Percentiles rank a stretch among this genome's conserved stretches.
Evolutionary conservation across 2,888 invertebrate species (phyloP).

Genomic region (Ophraella communa): DNA sequence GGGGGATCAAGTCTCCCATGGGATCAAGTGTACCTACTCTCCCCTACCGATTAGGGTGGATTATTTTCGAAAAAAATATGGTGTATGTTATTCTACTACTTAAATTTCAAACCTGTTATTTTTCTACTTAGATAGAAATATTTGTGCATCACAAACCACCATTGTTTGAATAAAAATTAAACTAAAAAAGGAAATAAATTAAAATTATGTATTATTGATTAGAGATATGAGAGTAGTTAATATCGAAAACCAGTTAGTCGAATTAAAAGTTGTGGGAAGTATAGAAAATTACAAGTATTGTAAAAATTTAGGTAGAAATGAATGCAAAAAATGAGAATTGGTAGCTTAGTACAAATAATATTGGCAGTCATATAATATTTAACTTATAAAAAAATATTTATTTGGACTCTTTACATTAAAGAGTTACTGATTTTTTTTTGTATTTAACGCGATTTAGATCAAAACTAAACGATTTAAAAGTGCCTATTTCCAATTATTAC

Average conservation of each 20-base stretch:
- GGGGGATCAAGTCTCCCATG: too few species aligned
- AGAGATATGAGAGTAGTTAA: too few species aligned
- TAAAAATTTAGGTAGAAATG: neutral
- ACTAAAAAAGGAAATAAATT: too few species aligned
- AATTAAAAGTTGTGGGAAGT: too few species aligned
- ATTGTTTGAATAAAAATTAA: too few species aligned
- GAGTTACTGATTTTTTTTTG: neutral
- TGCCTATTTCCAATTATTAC: constrained; percentile 2
- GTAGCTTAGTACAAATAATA: constrained; percentile 8
- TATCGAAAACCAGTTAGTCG: neutral
- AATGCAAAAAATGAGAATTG: neutral
- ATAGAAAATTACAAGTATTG: neutral
- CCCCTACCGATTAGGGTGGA: too few species aligned
- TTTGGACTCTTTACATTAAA: constrained; percentile 1
- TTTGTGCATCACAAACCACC: too few species aligned
- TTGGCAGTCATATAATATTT: neutral
- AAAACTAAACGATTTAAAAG: constrained; percentile 6
- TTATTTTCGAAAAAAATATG: too few species aligned
- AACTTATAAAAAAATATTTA: neutral
- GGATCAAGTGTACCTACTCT: too few species aligned
- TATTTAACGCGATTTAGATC: neutral
- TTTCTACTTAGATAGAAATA: too few species aligned
- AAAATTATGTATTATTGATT: neutral
- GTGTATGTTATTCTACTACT: too few species aligned
- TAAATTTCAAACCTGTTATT: too few species aligned